phyloP scores from a whole-genome alignment of 2,888 invertebrate genomes.

The Cotesia congregata region DNA sequence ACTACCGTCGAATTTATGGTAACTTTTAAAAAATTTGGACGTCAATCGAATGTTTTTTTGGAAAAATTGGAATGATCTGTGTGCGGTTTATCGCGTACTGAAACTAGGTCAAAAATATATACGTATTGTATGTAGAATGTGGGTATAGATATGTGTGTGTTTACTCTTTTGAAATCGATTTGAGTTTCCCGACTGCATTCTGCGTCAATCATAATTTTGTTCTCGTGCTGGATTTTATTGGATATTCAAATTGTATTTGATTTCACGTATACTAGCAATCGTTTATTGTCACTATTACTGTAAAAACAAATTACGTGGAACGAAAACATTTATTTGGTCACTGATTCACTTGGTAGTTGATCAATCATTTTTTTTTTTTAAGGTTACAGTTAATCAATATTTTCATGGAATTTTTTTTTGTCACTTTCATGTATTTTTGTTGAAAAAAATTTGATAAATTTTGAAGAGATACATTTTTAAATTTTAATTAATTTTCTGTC shows the following conservation, averaged over 20 bases:
- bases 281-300: not conserved
- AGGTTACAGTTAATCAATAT: not conserved
- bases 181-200: slow-evolving; percentile 16
- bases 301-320: not conserved
- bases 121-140: not conserved
- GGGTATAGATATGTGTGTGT: slow-evolving; percentile 10
- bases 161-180: slow-evolving; percentile 26
- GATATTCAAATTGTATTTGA: slow-evolving; percentile 37
- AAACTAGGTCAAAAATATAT: slow-evolving; percentile 1
- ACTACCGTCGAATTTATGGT: not conserved
- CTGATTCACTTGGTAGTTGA: not conserved
- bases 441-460: too few relatives aligned
- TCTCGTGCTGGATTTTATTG: slow-evolving; percentile 33
- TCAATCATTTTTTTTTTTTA: not conserved
- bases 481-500: too few relatives aligned
- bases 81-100: not conserved
- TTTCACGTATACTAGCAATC: not conserved
- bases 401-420: too few relatives aligned
- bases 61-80: slow-evolving; percentile 9
- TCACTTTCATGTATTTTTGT: too few relatives aligned
- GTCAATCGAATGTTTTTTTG: not conserved
- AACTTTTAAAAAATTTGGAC: not conserved
- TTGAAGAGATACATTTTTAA: too few relatives aligned
- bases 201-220: slow-evolving; percentile 44
- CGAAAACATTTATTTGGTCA: not conserved